Base-by-base conservation (phyloP, 1,140 invertebrate genomes). In the Tetranychus cinnabarinus region DNA sequence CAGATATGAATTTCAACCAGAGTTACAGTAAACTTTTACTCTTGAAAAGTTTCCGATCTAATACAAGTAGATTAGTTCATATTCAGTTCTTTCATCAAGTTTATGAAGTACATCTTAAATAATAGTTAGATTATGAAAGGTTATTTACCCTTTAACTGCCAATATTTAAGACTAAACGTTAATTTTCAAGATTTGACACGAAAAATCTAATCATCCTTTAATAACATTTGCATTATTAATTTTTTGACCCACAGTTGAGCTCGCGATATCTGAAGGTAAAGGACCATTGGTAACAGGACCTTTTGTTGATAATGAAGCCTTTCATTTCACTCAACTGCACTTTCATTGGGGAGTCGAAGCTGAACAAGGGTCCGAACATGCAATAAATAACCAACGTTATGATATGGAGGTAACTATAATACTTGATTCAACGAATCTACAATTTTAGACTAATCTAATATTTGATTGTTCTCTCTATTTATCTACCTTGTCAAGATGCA, bases 401-500 rank as follows among this genome's bases (percentile, higher is more conserved):
- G n/a, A 33, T 12, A 33, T 42, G 42, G 57, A 58, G 42, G 57
- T 58, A 31, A 58, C 8, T 45, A 23, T 31, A 52, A n/a, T 2
- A 52, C 6, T 52, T 52, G 50, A 52, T 52, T 52, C 1, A 33
- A 2, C 23, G 13, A n/a, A 47, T 47, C 33, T 13, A 23, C 23
- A 55, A 55, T 55, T 55, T 55, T 55, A 55, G 37, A 31, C 34
- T 36, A 35, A 12, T 36, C 35, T 15, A 56, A 34, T 56, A 35
- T 56, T 56, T 56, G 6, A 4, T 56, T 36, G 2, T 23, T 65
- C 65, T 23, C 64, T 23, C 23, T 23, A 23, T 23, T 23, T 23
- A 23, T 23, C 23, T 23, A 23, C 23, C 23, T 23, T 23, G 23
- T 23, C 23, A 23, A 83, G 69, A 65, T 82, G 62, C 83, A 86